These are phyloP conservation scores for Colletes gigas DNA, from an alignment of 1,140 invertebrate genomes.

Conservation along the genomic window DNA sequence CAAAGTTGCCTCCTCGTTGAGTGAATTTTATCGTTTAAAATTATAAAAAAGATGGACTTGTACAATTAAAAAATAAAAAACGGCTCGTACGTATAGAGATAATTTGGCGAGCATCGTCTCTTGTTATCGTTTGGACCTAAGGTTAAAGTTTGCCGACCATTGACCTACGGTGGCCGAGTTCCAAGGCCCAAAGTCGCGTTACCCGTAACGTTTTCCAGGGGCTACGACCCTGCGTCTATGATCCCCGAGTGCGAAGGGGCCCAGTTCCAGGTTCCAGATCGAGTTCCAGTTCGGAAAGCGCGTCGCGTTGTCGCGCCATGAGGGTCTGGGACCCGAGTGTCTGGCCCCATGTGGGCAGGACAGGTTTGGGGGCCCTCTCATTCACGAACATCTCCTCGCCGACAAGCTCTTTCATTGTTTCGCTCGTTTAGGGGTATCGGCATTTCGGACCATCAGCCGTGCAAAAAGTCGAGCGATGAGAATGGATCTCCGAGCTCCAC, in stretches of 20 bases:
- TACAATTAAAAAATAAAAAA: too few species aligned
- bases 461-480: constrained; percentile 71
- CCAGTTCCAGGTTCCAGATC: constrained; percentile 33
- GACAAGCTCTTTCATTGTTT: constrained; percentile 74
- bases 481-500: constrained; percentile 56
- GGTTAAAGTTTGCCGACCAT: too few species aligned
- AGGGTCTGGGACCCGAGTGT: constrained; percentile 51
- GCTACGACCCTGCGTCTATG: neutral
- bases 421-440: constrained; percentile 69
- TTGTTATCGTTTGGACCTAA: too few species aligned
- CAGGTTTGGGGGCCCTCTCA: constrained; percentile 70
- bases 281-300: constrained; percentile 54
- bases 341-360: constrained; percentile 68
- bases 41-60: too few species aligned
- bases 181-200: too few species aligned
- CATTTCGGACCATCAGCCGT: constrained; percentile 61
- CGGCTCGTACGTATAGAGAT: too few species aligned
- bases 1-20: too few species aligned
- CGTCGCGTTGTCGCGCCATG: constrained; percentile 56
- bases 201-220: too few species aligned
- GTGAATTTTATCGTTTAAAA: too few species aligned
- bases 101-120: too few species aligned
- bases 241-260: constrained; percentile 1
- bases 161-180: too few species aligned
- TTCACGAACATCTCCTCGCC: constrained; percentile 69